These are phyloP conservation scores for Stenolophus ochropezus DNA, from an alignment of 2,888 invertebrate genomes.

Conservation along the genomic window DNA sequence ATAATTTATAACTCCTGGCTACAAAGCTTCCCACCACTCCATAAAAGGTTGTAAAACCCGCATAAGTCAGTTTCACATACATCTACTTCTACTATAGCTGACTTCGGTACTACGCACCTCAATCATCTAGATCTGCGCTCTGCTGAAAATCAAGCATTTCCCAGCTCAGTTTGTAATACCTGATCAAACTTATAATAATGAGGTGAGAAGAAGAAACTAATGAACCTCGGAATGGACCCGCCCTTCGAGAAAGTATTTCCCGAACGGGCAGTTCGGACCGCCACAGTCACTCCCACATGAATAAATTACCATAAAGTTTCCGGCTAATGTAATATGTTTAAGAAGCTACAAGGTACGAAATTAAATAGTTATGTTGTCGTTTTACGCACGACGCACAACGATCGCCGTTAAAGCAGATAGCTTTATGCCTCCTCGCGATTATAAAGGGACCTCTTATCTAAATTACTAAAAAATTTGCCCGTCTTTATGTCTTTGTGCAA, in stretches of 20 bases:
- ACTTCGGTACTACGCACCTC: no score
- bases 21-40: no score
- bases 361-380: slow-evolving; percentile 28
- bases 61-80: no score
- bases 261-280: not conserved
- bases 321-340: slow-evolving; percentile 40
- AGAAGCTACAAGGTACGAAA: slow-evolving; percentile 23
- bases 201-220: no score
- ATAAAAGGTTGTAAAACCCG: no score
- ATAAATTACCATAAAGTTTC: slow-evolving; percentile 35
- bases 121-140: no score
- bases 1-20: no score
- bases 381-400: slow-evolving; percentile 9
- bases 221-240: no score
- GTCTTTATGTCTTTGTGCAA: not conserved
- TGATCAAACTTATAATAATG: no score
- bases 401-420: slow-evolving; percentile 1
- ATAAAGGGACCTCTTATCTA: slow-evolving; percentile 19
- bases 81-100: no score
- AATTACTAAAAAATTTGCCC: not conserved
- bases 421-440: not conserved
- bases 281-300: slow-evolving; percentile 31
- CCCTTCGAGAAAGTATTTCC: slow-evolving; percentile 7
- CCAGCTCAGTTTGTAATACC: no score
- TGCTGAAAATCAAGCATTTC: no score